Evolutionary conservation across 1,140 invertebrate species (phyloP).

Genomic region (Mizuhopecten yessoensis): DNA sequence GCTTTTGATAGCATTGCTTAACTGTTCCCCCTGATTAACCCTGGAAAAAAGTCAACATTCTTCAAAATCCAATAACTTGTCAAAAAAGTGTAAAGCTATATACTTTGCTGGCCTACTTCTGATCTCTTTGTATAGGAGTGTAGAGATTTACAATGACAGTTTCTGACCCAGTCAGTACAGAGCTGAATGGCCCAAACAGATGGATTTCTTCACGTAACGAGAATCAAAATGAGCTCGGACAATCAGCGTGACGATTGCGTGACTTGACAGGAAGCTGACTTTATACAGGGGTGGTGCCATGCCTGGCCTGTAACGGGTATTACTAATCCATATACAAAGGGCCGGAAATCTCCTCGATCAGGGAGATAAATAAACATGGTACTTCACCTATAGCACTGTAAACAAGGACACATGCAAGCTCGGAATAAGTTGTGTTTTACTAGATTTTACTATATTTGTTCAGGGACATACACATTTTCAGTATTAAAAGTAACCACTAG

Average conservation of each 20-base stretch:
- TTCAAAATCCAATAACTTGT: neutral
- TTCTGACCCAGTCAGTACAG: neutral
- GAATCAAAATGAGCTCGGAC: neutral
- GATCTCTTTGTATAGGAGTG: neutral
- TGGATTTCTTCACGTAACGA: neutral
- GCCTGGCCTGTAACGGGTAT: neutral
- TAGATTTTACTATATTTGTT: neutral
- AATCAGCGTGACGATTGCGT: neutral
- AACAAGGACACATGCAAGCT: neutral
- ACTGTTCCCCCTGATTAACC: neutral
- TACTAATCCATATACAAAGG: conserved; percentile 1
- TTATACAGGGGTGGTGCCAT: neutral
- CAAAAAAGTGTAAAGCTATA: neutral
- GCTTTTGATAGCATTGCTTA: too few relatives aligned
- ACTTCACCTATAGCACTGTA: neutral
- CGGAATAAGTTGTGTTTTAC: neutral
- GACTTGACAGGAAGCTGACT: neutral
- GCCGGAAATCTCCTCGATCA: neutral
- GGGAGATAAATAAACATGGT: neutral
- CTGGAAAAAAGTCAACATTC: neutral
- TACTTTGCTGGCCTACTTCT: neutral
- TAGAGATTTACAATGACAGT: neutral
- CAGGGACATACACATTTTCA: neutral
- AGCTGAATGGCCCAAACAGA: neutral
- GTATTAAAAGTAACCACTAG: neutral